A percentile compares a stretch with the other conserved stretches of the same genome.
phyloP scores from a whole-genome alignment of 2,888 invertebrate species.

The Hartigia nigra region DNA sequence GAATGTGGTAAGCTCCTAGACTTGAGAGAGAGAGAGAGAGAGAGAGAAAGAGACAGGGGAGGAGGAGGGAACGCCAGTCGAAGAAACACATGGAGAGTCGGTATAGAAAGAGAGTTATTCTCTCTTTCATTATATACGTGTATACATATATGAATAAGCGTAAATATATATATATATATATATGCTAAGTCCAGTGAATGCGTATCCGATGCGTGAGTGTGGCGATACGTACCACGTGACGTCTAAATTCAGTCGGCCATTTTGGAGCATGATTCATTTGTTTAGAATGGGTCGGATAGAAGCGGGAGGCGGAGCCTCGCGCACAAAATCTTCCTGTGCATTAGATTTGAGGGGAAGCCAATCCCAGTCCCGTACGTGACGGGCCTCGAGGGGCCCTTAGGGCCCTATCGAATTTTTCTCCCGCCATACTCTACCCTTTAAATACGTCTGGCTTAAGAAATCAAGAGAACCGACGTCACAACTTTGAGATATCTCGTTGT shows the following conservation, averaged over 20 bases:
- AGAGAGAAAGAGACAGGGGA: neutral
- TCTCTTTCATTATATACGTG: slow-evolving; percentile 20
- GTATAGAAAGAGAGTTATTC: neutral
- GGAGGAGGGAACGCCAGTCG: neutral
- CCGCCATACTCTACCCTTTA: neutral
- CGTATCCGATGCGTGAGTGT: slow-evolving; percentile 33
- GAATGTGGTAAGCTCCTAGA: neutral
- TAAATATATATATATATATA: neutral
- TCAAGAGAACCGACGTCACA: neutral
- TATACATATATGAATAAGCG: slow-evolving; percentile 7
- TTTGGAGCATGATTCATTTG: slow-evolving; percentile 66
- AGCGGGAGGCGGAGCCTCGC: slow-evolving; percentile 62
- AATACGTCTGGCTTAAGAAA: neutral
- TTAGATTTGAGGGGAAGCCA: slow-evolving; percentile 33
- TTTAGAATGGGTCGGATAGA: slow-evolving; percentile 65
- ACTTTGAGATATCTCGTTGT: neutral
- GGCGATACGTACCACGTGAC: slow-evolving; percentile 59
- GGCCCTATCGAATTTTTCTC: neutral
- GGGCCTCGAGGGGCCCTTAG: neutral
- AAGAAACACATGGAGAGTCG: neutral
- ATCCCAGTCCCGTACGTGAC: neutral
- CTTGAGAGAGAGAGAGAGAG: neutral
- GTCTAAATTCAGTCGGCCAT: slow-evolving; percentile 66
- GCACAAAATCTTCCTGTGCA: slow-evolving; percentile 54
- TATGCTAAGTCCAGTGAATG: neutral